Percentiles rank a stretch among this genome's conserved stretches.
These are phyloP conservation scores for Neomonachus schauinslandi DNA, from an alignment of 2,113 vertebrate species.

Conservation along the genomic window DNA sequence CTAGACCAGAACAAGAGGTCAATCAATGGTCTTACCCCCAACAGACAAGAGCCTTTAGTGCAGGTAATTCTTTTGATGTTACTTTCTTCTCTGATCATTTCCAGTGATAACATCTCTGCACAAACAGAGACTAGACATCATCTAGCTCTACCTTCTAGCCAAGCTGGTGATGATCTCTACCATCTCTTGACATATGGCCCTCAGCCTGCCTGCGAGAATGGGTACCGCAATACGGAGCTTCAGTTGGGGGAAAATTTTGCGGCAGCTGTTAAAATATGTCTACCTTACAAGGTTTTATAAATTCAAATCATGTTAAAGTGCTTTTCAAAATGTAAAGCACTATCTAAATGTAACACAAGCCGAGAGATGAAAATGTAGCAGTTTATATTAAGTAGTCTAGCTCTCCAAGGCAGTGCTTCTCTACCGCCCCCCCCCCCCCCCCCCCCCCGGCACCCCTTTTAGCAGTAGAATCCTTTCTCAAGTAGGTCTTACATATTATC, in stretches of 20 bases:
- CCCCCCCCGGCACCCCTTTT: not conserved
- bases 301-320: not conserved
- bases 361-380: not conserved
- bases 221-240: not conserved
- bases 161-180: not conserved
- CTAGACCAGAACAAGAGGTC: not conserved
- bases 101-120: not conserved
- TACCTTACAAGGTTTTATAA: slow-evolving; percentile 23
- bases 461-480: not conserved
- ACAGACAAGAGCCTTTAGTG: not conserved
- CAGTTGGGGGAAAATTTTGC: not conserved
- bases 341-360: not conserved
- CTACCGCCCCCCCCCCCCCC: not conserved
- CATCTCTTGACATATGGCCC: not conserved
- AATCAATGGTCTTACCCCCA: not conserved
- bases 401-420: not conserved
- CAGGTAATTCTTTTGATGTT: not conserved
- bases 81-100: not conserved
- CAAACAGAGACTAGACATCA: not conserved
- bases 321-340: slow-evolving; percentile 8
- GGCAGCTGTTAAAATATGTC: not conserved
- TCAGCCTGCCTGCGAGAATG: not conserved
- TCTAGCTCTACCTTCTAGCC: not conserved
- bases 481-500: not conserved
- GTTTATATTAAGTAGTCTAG: not conserved